Evolutionary conservation across 2,113 vertebrate genomes (phyloP).

Genomic region (Chelonoidis abingdonii): DNA sequence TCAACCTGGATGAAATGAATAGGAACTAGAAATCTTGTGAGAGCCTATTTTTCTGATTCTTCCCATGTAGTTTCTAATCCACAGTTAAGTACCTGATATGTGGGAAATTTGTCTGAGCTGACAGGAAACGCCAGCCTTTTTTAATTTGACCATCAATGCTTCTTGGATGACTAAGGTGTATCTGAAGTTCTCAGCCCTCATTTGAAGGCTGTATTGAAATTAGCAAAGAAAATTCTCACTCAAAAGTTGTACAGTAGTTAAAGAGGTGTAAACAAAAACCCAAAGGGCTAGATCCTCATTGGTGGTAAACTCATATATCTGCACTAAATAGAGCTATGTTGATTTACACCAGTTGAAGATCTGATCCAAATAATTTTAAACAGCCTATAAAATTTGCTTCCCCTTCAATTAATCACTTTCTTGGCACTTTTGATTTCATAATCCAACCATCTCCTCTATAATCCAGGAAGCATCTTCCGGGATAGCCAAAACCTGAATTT

Average conservation of each 20-base stretch:
- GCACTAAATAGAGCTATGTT: neutral
- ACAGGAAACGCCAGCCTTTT: neutral
- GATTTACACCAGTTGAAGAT: neutral
- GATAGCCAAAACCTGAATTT: neutral
- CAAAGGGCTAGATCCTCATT: neutral
- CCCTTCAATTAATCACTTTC: neutral
- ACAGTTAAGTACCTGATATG: neutral
- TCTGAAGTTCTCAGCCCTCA: neutral
- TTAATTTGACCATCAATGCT: neutral
- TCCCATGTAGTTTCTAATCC: neutral
- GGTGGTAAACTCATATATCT: neutral
- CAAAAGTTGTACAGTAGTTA: neutral
- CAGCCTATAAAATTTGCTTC: neutral
- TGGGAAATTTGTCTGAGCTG: neutral
- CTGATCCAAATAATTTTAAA: neutral
- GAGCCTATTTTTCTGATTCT: neutral
- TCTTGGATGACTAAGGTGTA: neutral
- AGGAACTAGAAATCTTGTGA: neutral
- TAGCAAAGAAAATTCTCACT: neutral
- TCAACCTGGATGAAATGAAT: neutral
- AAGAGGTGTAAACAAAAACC: neutral
- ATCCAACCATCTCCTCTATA: neutral
- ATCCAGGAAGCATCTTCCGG: neutral
- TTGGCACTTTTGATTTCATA: neutral
- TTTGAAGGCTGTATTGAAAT: neutral